These are phyloP conservation scores for Streptopelia turtur DNA, from an alignment of 2,797 vertebrate genomes.

Conservation along the genomic window DNA sequence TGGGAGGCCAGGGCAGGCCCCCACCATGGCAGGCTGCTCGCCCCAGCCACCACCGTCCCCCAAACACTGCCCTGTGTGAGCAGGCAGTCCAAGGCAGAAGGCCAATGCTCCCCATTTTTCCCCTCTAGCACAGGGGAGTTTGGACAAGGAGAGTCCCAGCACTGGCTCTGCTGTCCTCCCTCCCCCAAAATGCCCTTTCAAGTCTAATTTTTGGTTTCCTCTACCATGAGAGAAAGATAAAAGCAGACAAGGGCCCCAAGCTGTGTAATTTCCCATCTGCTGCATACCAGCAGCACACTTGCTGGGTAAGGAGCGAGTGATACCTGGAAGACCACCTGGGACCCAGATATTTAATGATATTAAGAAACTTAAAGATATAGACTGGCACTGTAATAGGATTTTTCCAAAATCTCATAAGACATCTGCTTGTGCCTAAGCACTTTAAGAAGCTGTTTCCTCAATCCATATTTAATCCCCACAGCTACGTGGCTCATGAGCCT, in stretches of 20 bases:
- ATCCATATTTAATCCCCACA: slow-evolving; percentile 12
- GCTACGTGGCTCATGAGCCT: not conserved
- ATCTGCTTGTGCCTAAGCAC: slow-evolving; percentile 57
- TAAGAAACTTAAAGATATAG: slow-evolving; percentile 44
- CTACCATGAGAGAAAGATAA: not conserved
- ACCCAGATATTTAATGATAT: slow-evolving; percentile 22
- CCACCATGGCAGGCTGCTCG: rapidly evolving
- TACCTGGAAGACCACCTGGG: not conserved
- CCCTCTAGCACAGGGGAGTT: not conserved
- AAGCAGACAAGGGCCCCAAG: not conserved
- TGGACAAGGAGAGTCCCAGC: not conserved
- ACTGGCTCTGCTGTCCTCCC: not conserved
- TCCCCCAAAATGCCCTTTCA: not conserved
- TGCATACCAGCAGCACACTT: rapidly evolving
- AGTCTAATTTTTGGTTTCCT: not conserved
- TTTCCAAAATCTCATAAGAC: slow-evolving; percentile 45
- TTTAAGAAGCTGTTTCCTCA: not conserved
- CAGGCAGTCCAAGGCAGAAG: not conserved
- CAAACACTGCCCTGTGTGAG: not conserved
- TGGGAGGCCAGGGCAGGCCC: not conserved
- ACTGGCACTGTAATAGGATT: slow-evolving; percentile 44
- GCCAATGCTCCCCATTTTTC: not conserved
- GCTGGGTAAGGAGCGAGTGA: not conserved
- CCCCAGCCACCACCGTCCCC: rapidly evolving
- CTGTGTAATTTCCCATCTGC: not conserved